Conservation (phyloP, 2,888 invertebrate species). For the Drosophila nr. fundita region DNA sequence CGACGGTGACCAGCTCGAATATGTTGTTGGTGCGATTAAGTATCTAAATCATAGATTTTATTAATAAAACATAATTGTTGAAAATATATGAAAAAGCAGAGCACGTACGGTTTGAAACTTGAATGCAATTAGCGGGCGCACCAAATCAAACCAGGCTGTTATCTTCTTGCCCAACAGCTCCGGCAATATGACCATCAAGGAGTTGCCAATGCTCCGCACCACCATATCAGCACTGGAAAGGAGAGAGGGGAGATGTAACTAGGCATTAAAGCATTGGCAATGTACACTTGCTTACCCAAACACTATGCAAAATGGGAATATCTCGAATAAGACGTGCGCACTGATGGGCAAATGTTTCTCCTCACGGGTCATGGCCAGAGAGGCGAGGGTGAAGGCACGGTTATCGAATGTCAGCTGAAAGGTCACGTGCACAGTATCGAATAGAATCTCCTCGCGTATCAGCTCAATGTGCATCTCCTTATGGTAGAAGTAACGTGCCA, state of each 20-base stretch:
- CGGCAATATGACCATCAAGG: slow-evolving; percentile 94
- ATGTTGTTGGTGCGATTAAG: slow-evolving; percentile 98
- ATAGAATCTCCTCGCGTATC: slow-evolving; percentile 93
- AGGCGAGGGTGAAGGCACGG: slow-evolving; percentile 93
- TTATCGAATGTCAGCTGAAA: slow-evolving; percentile 98
- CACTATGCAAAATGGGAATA: slow-evolving; percentile 99
- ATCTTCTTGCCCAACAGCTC: slow-evolving; percentile 95
- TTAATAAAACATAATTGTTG: background rate
- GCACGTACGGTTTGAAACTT: slow-evolving; percentile 95
- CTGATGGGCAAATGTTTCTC: slow-evolving; percentile 95
- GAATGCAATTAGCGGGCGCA: slow-evolving; percentile 96
- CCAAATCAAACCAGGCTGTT: slow-evolving; percentile 95
- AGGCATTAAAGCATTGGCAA: background rate
- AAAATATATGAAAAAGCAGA: background rate
- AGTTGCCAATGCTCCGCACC: slow-evolving; percentile 95
- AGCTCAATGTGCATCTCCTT: slow-evolving; percentile 97
- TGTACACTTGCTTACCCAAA: slow-evolving; percentile 90
- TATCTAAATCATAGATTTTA: slow-evolving; percentile 87
- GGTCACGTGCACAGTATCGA: slow-evolving; percentile 96
- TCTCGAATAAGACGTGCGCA: slow-evolving; percentile 96
- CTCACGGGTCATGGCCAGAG: slow-evolving; percentile 93
- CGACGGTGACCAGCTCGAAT: slow-evolving; percentile 96
- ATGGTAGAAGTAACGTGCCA: slow-evolving; percentile 96
- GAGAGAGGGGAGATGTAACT: background rate
- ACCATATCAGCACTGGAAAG: slow-evolving; percentile 92